phyloP scores from a whole-genome alignment of 2,888 invertebrate species.

The Amphipyra berbera region DNA sequence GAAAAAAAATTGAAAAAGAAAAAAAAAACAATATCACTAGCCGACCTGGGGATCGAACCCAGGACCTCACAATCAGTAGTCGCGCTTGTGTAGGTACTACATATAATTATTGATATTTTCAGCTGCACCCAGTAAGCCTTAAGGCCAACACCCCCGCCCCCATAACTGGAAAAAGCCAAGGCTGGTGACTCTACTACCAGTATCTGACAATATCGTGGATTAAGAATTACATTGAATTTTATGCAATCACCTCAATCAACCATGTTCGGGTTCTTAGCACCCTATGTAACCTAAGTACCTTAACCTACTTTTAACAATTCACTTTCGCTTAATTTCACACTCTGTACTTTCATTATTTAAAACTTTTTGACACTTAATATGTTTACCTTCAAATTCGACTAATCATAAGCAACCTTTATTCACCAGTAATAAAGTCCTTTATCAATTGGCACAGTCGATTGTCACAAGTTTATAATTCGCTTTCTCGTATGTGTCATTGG shows the following conservation, averaged over 20 bases:
- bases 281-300: constrained; percentile 41
- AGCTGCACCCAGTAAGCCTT: no score
- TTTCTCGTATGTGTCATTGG: constrained; percentile 37
- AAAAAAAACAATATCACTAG: no score
- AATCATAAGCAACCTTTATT: constrained; percentile 16
- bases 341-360: constrained; percentile 69
- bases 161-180: no score
- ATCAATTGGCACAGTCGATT: constrained; percentile 4
- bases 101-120: no score
- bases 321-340: constrained; percentile 68
- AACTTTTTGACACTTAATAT: constrained; percentile 32
- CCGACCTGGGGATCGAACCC: no score
- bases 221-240: constrained; percentile 2
- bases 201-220: no score
- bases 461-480: constrained; percentile 31
- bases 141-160: no score
- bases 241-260: constrained; percentile 23
- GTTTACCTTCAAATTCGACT: constrained; percentile 14
- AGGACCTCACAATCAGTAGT: no score
- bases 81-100: no score
- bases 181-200: no score
- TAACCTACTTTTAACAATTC: constrained; percentile 60
- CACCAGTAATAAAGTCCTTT: neutral
- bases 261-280: constrained; percentile 33
- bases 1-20: no score